Evolutionary conservation across 2,888 invertebrate genomes (phyloP), one percentile per base, ranked within the genome.

Genomic region (Drosophila algonquin): DNA sequence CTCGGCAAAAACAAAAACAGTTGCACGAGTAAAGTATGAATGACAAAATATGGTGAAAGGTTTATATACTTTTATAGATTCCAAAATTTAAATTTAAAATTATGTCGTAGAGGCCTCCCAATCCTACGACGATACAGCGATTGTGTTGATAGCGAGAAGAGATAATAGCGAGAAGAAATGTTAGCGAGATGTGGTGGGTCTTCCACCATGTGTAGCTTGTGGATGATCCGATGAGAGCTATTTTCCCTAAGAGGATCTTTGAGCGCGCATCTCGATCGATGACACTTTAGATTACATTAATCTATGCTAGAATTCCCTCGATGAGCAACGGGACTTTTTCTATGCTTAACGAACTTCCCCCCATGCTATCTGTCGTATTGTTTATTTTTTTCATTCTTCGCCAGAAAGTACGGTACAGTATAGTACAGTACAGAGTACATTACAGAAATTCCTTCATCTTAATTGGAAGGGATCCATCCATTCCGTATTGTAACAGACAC

Each of bases 381-480:
- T 40, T 6, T n/a, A n/a, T n/a, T 40, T 2, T n/a, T 40, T 40
- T 40, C 14, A 2, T n/a, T 40, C 14, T 7, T 40, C n/a, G 40
- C 14, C 6, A 7, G n/a, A 40, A 2, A 40, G 40, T n/a, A 40
- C 40, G 12, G 35, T 14, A 12, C 10, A 10, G 32, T 1, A 40
- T 3, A 10, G 32, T 1, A 40, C 51, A 30, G 10, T 21, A 21
- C 21, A 32, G 10, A 10, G 32, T 3, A 35, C 35, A 35, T 12
- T 48, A n/a, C 51, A 30, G 10, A n/a, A n/a, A 18, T 30, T 32
- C n/a, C 16, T 18, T 35, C 46, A 35, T 46, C 61, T 35, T 55
- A 55, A 61, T 55, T 47, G 47, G 55, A 40, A 47, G 32, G 40
- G 18, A 16, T 53, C 35, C 14, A n/a, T 40, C 35, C 40, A 40